Percentiles rank a stretch among this genome's conserved stretches.
These are phyloP conservation scores for Nicator chloris DNA, from an alignment of 2,113 vertebrate genomes.

Conservation along the genomic window DNA sequence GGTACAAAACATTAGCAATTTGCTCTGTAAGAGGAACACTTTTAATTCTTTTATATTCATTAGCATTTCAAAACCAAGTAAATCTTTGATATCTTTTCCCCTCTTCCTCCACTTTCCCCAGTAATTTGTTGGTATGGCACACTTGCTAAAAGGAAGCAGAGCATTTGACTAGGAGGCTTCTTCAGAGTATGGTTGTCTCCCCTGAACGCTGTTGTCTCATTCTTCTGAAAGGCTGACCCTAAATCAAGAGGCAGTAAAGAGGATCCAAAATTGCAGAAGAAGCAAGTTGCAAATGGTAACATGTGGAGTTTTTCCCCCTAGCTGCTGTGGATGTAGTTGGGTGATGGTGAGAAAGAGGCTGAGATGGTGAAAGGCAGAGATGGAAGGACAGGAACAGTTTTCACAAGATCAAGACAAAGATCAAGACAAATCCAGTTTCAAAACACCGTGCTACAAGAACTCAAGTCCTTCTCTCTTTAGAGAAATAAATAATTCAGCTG, in stretches of 20 bases:
- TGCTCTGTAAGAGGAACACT: background rate
- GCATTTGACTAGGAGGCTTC: background rate
- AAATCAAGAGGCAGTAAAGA: background rate
- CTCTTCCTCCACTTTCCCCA: background rate
- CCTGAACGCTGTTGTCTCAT: background rate
- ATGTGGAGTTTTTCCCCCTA: background rate
- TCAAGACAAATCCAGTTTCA: background rate
- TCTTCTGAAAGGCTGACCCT: background rate
- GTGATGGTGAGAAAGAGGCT: background rate
- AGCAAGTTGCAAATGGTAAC: background rate
- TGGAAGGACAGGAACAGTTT: background rate
- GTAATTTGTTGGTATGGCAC: background rate
- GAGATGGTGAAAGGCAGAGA: conserved; percentile 10
- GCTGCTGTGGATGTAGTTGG: background rate
- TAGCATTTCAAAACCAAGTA: background rate
- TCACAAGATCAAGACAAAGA: conserved; percentile 14
- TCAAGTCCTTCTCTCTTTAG: background rate
- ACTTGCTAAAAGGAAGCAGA: background rate
- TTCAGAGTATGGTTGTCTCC: background rate
- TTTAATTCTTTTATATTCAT: background rate
- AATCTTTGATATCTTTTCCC: background rate
- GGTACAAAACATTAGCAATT: background rate
- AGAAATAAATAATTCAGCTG: background rate
- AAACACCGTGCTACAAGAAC: background rate
- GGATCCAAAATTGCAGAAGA: background rate